Evolutionary conservation across 2,888 invertebrate species (phyloP), one percentile per base, ranked within the genome.

Genomic region (Oegoconia quadripuncta): DNA sequence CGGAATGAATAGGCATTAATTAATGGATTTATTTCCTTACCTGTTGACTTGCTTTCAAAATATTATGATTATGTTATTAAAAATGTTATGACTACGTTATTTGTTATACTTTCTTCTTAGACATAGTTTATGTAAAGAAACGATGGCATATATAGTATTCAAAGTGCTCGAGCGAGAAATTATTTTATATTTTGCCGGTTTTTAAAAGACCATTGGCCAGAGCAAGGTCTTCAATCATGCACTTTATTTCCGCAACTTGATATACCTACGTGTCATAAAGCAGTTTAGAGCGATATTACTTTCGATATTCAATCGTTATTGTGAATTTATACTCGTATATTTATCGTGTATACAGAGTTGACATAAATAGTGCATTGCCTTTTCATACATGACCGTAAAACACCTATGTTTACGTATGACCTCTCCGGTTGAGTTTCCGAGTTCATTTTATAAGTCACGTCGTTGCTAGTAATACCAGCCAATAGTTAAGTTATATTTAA

Each of bases 191-290:
- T 46, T 39, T 47, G 48, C 39, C 1, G 42, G 34, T 44, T 53
- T 57, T 52, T 59, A 58, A 61, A 55, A 57, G 60, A 63, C 71
- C 66, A 52, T 71, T 63, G 52, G 38, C 47, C 52, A 40, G 42
- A n/a, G 50, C 74, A 77, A 79, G 80, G 79, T 66, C 68, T 60
- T 55, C 58, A 62, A 59, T 70, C 71, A 68, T 64, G 60, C 62
- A 59, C 62, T 61, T 57, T 55, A 64, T 74, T 76, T 82, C 81
- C 77, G 79, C 67, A 73, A 79, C 58, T 49, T 39, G 62, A 79
- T 55, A n/a, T n/a, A 67, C 70, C 39, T 42, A 56, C 47, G 44
- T 48, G 59, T 57, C 59, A 57, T 59, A 57, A 63, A 65, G 52
- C 54, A 55, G 46, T 51, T 44, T 49, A 50, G 42, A 37, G 38